Evolutionary conservation across 1,140 invertebrate species (phyloP), one percentile per base, ranked within the genome.

Genomic region (Heliconius himera): DNA sequence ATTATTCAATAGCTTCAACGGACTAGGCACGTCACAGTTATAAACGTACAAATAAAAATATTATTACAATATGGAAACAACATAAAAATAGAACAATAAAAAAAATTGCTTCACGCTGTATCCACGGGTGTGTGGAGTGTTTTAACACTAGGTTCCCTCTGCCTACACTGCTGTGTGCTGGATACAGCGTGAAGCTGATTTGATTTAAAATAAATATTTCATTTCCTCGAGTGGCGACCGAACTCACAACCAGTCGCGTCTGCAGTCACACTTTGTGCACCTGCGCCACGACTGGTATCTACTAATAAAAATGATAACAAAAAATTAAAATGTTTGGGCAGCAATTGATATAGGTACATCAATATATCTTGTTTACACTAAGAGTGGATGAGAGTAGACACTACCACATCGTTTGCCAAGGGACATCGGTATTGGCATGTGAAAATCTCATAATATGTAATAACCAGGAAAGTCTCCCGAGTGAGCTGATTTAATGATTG

Each of bases 401-500:
- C 22, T 66, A 29, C 16, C 11, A 8, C 60, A 29, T 29, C 26
- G 60, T 29, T 66, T 76, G 78, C 75, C 81, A 81, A 81, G 70
- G 60, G 70, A 29, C 56, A 33, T 73, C 78, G 78, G 54, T 77
- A 77, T 77, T 80, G 73, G 77, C 36, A 22, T 71, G 66, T 49
- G 75, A 66, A 33, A 76, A 76, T 71, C 60, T 73, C 72, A 75
- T 78, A 46, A 66, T 70, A 36, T 66, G 56, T 36, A 82, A 78
- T 80, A 76, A 36, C 38, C 76, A 72, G 51, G 38, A 78, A 75
- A 76, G 74, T 70, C 66, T 26, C 75, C 18, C 72, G 78, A n/a
- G 76, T 77, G 77, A 78, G 71, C 77, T 77, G 79, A 82, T 84
- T 66, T 66, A 83, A 78, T 82, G 72, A 82, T 82, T 85, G 84